phyloP scores from a whole-genome alignment of 2,797 vertebrate genomes.

The Prunella strophiata region DNA sequence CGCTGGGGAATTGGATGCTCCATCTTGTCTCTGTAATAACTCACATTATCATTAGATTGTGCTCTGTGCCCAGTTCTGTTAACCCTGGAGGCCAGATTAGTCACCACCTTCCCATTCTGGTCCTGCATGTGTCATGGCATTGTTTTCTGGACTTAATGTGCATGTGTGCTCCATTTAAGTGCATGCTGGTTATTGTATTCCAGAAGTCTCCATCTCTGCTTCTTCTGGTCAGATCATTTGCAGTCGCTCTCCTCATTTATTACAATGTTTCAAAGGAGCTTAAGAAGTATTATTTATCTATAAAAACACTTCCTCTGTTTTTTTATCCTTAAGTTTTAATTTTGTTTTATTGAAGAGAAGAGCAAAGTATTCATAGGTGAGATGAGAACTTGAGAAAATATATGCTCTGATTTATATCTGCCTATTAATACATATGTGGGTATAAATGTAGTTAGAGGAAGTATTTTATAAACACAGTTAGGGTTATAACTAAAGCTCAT shows the following conservation, averaged over 20 bases:
- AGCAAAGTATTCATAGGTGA: background rate
- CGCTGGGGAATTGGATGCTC: background rate
- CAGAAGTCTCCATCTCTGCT: accelerated
- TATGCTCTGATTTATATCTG: background rate
- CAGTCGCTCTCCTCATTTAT: accelerated
- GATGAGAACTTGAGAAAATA: background rate
- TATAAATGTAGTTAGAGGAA: background rate
- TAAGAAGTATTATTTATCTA: background rate
- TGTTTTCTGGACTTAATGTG: accelerated
- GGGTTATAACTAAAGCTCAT: background rate
- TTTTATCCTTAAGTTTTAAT: background rate
- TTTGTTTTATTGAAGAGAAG: background rate
- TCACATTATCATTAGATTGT: background rate
- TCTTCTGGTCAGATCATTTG: background rate
- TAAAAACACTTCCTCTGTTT: accelerated
- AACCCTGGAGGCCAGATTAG: background rate
- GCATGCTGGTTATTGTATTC: background rate
- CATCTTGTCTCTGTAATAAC: background rate
- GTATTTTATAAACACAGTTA: background rate
- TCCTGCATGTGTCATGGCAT: background rate
- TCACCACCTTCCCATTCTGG: background rate
- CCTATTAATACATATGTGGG: accelerated
- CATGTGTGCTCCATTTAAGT: background rate
- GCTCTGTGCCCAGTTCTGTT: background rate
- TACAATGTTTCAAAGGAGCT: background rate